Conservation (phyloP, 2,113 vertebrate genomes). For the Bubalus kerabau region DNA sequence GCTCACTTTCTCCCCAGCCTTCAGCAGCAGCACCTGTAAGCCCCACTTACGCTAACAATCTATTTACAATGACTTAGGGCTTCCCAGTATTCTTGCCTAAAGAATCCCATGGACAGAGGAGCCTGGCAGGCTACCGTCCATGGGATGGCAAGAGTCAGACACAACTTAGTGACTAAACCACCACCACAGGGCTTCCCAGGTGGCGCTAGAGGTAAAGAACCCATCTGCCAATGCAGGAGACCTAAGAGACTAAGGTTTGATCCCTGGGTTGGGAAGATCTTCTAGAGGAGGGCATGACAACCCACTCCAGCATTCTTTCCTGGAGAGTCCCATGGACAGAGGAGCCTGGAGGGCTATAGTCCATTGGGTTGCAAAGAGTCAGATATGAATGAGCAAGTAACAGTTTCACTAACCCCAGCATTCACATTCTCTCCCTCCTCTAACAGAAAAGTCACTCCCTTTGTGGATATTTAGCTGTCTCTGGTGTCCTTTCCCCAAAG, state of each 20-base stretch:
- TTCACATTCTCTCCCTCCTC: background rate
- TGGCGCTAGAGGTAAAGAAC: background rate
- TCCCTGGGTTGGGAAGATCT: background rate
- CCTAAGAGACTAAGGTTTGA: background rate
- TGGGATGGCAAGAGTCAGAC: background rate
- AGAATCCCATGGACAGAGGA: background rate
- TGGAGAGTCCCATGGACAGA: background rate
- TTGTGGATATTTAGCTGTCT: accelerated
- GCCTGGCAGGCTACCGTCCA: background rate
- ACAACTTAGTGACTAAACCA: background rate
- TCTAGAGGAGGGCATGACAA: background rate
- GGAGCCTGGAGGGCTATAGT: background rate
- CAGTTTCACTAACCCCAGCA: background rate
- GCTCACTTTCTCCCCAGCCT: no score
- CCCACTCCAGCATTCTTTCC: background rate
- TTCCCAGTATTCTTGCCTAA: background rate
- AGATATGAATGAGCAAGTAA: background rate
- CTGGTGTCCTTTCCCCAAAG: background rate
- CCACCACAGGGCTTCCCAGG: background rate
- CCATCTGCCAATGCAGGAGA: background rate
- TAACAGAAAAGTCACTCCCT: no score
- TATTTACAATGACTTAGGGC: accelerated
- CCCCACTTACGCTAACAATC: accelerated
- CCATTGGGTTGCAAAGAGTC: background rate
- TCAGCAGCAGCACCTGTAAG: accelerated